These are phyloP conservation scores for Apogon hyalosoma DNA, from an alignment of 2,797 vertebrate genomes.

Conservation along the genomic window DNA sequence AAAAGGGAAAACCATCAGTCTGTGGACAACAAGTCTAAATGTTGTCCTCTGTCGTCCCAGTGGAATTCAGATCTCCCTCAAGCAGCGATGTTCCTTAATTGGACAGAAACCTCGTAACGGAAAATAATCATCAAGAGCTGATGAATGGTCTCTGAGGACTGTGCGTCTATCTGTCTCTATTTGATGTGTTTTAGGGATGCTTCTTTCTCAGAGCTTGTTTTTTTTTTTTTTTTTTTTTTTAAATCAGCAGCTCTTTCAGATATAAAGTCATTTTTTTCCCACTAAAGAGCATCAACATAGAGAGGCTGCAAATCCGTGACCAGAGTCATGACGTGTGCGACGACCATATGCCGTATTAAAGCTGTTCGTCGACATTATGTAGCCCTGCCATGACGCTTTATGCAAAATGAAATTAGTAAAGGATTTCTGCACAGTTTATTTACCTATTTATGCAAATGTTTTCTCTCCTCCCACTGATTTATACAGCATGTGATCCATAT, in stretches of 20 bases:
- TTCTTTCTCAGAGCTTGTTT: neutral
- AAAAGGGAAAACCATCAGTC: constrained; percentile 10
- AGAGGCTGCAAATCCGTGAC: too few relatives aligned
- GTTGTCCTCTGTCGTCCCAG: constrained; percentile 25
- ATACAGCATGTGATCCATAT: constrained; percentile 42
- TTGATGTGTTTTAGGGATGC: neutral
- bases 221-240: neutral
- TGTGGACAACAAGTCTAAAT: constrained; percentile 35
- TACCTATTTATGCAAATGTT: constrained; percentile 16
- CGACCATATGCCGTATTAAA: neutral
- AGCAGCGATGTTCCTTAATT: constrained; percentile 40
- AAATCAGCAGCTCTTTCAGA: too few relatives aligned
- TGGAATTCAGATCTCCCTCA: constrained; percentile 8
- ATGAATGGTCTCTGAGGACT: constrained; percentile 17
- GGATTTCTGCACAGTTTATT: constrained; percentile 6
- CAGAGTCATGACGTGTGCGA: too few relatives aligned
- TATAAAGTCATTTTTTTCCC: too few relatives aligned
- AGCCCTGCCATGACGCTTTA: neutral
- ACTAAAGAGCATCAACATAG: too few relatives aligned
- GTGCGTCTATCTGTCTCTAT: neutral
- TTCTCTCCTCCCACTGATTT: constrained; percentile 37
- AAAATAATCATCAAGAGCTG: constrained; percentile 30
- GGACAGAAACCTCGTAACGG: constrained; percentile 34
- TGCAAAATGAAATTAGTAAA: constrained; percentile 11
- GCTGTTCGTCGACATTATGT: neutral